Base-by-base conservation (phyloP, 2,797 vertebrate genomes). In the Dryobates pubescens region DNA sequence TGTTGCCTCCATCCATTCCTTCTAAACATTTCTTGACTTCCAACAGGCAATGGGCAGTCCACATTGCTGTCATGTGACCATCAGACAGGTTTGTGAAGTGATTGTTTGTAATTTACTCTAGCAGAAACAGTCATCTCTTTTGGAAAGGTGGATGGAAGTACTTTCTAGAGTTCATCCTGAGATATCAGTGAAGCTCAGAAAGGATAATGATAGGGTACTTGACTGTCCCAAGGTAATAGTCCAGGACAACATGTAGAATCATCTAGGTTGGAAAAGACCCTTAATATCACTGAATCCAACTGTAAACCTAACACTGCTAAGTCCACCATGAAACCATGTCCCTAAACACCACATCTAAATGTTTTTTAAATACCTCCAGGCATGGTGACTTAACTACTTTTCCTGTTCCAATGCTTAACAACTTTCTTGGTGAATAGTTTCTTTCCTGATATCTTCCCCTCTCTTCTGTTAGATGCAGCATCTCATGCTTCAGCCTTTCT, bases 261-360 rank as follows among this genome's bases (percentile, higher is more conserved):
- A 38, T n/a, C 69, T 77, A 19, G 16, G 14, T 70, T 68, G 47
- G 53, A 82, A 82, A 62, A 34, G 22, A 23, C 22, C 23, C 49
- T 51, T 51, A 51, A 51, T 51, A 22, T 70, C 36, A 49, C 34
- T 1, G 2, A 82, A 41, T 82, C 54, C 32, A 47, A 4, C 6
- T 3, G 2, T 53, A 47, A 90, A 62, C 14, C 4, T 8, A 53
- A 10, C 7, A 19, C 51, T 73, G 26, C 24, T 14, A 53, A 78
- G 49, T 43, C 32, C 17, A 23, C 22, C 4, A 10, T 16, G 73
- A 51, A 61, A 57, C 14, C 3, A 7, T 30, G 18, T 75, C 20
- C 22, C 15, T 49, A 27, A 69, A 27, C 3, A 2, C 41, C 34
- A 79, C 0, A 2, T 76, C 43, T 43, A 51, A 8, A 10, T 0